Evolutionary conservation across 2,797 vertebrate genomes (phyloP), one percentile per base, ranked within the genome.

Genomic region (Notoglanidium macrostoma): DNA sequence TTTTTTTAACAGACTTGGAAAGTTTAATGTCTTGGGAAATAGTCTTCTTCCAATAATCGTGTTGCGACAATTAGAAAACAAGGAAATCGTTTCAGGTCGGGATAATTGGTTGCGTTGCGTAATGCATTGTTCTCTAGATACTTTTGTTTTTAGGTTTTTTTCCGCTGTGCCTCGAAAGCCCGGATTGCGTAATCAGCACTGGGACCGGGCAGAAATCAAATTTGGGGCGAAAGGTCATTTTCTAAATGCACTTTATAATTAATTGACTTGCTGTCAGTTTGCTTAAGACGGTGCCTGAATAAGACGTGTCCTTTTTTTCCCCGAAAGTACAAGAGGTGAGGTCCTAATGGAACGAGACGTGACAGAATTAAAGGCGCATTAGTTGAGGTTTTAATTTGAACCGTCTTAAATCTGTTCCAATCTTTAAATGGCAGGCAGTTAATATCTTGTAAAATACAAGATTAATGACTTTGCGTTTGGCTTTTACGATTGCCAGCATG

Each of bases 181-280:
- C 1, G 19, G 3, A 23, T 54, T 32, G 51, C 54, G 7, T 51
- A 15, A 77, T 54, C n/a, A 54, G 74, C 49, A 55, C 3, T 0
- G 14, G 17, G 9, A 55, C n/a, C 9, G 35, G 35, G 9, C 57
- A 17, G 57, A 81, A 55, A 79, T 86, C 44, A 87, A 63, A 74
- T 83, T 29, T 86, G 78, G 78, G 35, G 19, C 15, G 2, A 87
- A 73, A 87, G 78, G 78, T 82, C 54, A 32, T 54, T 73, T 40
- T 10, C 51, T 26, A 70, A 76, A 86, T 55, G 85, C 63, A 65
- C 73, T 68, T 80, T 44, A 29, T 44, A 80, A 79, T 79, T 79
- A 86, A 83, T 85, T 51, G 59, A 76, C 40, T 61, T 54, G 55
- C 67, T 87, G 79, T 87, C 78, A 26, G 68, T 35, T 63, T 82